Conservation (phyloP, 2,888 invertebrate genomes). For the Lasius fuliginosus region DNA sequence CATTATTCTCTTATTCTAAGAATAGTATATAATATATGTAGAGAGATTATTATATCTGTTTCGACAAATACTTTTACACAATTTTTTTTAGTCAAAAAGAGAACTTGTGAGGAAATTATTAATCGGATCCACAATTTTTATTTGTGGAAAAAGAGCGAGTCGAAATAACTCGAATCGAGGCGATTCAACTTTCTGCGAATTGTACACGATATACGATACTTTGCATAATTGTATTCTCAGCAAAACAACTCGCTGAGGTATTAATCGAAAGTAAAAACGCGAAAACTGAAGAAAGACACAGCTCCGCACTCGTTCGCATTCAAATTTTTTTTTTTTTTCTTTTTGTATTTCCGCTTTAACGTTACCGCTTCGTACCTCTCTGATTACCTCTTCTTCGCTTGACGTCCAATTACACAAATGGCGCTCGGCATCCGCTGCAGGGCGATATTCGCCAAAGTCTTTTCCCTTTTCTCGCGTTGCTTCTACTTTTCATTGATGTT, state of each 20-base stretch:
- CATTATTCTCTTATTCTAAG: not conserved
- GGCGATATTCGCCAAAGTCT: slow-evolving; percentile 2
- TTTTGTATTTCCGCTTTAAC: not conserved
- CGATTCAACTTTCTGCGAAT: not conserved
- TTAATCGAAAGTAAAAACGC: slow-evolving; percentile 19
- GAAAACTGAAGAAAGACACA: not conserved
- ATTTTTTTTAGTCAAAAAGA: not conserved
- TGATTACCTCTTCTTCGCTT: slow-evolving; percentile 19
- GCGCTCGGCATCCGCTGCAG: slow-evolving; percentile 22
- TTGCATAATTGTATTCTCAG: not conserved
- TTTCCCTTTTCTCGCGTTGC: not conserved
- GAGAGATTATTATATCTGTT: no score
- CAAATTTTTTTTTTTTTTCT: not conserved
- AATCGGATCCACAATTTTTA: not conserved
- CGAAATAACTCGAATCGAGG: not conserved
- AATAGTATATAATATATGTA: no score
- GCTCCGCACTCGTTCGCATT: not conserved
- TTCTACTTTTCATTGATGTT: slow-evolving; percentile 40
- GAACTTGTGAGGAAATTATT: slow-evolving; percentile 53
- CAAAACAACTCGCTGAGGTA: not conserved
- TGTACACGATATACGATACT: not conserved
- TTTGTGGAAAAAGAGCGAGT: not conserved
- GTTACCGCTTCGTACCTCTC: not conserved
- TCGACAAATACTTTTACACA: not conserved
- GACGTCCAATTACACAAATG: slow-evolving; percentile 46